These are phyloP conservation scores for Hipposideros armiger DNA, from an alignment of 2,113 vertebrate species.

Conservation along the genomic window DNA sequence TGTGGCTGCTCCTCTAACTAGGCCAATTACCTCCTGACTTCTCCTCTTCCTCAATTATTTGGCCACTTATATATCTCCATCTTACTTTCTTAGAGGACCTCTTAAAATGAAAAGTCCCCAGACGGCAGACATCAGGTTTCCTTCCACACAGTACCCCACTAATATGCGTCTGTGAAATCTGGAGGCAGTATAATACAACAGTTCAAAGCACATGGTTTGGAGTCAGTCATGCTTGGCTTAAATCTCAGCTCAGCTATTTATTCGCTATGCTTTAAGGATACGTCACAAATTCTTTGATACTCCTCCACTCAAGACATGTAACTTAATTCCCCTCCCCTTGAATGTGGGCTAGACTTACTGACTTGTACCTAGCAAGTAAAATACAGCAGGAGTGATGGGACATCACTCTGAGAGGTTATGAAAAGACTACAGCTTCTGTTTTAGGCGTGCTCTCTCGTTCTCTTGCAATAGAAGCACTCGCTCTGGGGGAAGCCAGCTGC, in stretches of 20 bases:
- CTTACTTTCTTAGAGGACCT: conserved; percentile 19
- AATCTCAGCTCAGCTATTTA: background rate
- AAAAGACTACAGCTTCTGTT: background rate
- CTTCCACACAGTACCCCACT: background rate
- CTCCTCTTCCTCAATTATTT: background rate
- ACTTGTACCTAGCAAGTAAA: background rate
- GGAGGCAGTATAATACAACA: background rate
- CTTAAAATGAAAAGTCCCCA: conserved; percentile 19
- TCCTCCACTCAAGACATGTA: background rate
- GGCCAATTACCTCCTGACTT: background rate
- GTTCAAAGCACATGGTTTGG: background rate
- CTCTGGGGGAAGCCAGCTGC: background rate
- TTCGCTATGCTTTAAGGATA: background rate
- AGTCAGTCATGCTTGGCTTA: background rate
- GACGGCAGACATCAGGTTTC: background rate
- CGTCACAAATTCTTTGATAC: background rate
- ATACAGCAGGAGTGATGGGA: background rate
- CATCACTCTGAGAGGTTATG: background rate
- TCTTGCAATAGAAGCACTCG: background rate
- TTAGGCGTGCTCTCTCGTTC: background rate
- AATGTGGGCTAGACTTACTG: background rate
- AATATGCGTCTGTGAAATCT: background rate
- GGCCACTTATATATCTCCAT: background rate
- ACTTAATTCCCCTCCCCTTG: background rate
- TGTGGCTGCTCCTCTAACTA: background rate